These are phyloP conservation scores for Penaeus indicus DNA, from an alignment of 1,140 invertebrate species.

Conservation along the genomic window DNA sequence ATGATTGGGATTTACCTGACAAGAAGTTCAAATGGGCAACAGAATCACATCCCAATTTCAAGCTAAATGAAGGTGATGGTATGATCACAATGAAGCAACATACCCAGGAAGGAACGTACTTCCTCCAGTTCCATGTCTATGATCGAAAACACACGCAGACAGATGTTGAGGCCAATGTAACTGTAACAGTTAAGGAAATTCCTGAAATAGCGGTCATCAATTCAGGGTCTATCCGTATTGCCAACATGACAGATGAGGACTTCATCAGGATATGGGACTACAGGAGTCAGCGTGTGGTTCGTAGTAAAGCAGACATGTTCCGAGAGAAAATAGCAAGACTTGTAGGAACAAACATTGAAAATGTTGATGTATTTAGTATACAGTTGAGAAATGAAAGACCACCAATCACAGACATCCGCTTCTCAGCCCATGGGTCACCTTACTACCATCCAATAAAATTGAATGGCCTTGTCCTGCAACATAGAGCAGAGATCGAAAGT, in stretches of 20 bases:
- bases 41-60: slow-evolving; percentile 85
- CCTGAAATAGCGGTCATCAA: slow-evolving; percentile 95
- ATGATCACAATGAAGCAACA: slow-evolving; percentile 96
- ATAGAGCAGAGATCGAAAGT: slow-evolving; percentile 84
- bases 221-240: slow-evolving; percentile 92
- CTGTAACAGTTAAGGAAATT: slow-evolving; percentile 92
- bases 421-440: slow-evolving; percentile 94
- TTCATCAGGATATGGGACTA: slow-evolving; percentile 96
- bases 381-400: slow-evolving; percentile 87
- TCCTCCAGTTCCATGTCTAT: slow-evolving; percentile 92
- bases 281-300: slow-evolving; percentile 83
- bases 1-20: slow-evolving; percentile 97
- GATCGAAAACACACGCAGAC: slow-evolving; percentile 93
- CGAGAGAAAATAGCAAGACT: slow-evolving; percentile 83
- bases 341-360: slow-evolving; percentile 85
- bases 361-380: slow-evolving; percentile 96
- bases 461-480: slow-evolving; percentile 94
- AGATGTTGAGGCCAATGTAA: slow-evolving; percentile 82
- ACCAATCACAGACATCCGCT: slow-evolving; percentile 91
- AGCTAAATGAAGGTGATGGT: slow-evolving; percentile 89
- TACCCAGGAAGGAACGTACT: slow-evolving; percentile 84
- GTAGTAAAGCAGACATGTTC: slow-evolving; percentile 91
- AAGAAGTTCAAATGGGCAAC: slow-evolving; percentile 94
- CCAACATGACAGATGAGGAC: slow-evolving; percentile 95
- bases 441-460: slow-evolving; percentile 95